Conservation (phyloP, 2,797 vertebrate species). For the Philypnodon macrostomus region DNA sequence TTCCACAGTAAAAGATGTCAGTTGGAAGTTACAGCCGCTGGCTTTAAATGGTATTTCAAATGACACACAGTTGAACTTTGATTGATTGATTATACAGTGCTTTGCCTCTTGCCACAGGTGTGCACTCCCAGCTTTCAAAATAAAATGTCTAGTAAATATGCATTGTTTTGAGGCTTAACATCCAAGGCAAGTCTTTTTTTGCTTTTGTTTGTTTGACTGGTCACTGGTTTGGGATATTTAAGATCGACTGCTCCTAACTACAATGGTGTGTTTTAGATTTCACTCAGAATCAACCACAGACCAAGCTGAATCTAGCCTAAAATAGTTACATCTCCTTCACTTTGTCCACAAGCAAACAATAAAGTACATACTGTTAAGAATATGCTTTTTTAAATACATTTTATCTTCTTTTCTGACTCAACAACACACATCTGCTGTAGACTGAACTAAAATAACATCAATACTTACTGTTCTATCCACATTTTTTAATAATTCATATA, state of each 20-base stretch:
- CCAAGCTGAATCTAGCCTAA: slow-evolving; percentile 36
- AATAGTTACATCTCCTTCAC: slow-evolving; percentile 24
- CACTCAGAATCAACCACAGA: slow-evolving; percentile 39
- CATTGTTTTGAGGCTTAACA: too few species aligned
- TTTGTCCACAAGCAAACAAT: slow-evolving; percentile 16
- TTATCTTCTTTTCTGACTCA: too few species aligned
- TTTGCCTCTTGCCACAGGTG: too few species aligned
- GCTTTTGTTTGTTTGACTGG: slow-evolving; percentile 7
- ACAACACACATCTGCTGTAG: background rate
- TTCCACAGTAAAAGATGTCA: slow-evolving; percentile 29
- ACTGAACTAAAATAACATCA: background rate
- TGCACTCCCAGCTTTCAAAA: too few species aligned
- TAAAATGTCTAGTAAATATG: too few species aligned
- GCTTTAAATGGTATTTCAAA: slow-evolving; percentile 18
- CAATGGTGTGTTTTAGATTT: slow-evolving; percentile 32
- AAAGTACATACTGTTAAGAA: slow-evolving; percentile 9
- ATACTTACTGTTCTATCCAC: too few species aligned
- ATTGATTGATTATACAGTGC: too few species aligned
- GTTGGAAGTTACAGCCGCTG: slow-evolving; percentile 21
- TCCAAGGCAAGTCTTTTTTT: background rate
- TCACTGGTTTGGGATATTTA: slow-evolving; percentile 13
- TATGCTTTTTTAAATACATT: too few species aligned
- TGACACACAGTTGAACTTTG: background rate
- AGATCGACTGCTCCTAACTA: slow-evolving; percentile 41
- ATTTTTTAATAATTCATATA: too few species aligned